Conservation (phyloP, 2,113 vertebrate genomes). For the Anser cygnoides region DNA sequence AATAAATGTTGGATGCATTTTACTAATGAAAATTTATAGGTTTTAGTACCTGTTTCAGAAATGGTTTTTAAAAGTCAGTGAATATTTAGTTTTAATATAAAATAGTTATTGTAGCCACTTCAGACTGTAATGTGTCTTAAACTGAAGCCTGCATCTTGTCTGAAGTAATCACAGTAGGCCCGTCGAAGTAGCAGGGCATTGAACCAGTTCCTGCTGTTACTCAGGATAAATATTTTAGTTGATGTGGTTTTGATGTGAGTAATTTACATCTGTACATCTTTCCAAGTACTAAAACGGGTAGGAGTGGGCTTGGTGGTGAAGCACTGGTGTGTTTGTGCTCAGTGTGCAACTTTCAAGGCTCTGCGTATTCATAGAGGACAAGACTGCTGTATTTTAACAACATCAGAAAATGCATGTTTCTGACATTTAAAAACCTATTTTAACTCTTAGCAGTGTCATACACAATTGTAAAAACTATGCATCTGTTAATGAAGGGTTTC, state of each 20-base stretch:
- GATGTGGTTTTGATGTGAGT: neutral
- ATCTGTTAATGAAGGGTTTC: neutral
- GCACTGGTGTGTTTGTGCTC: neutral
- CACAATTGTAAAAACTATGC: neutral
- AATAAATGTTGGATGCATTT: neutral
- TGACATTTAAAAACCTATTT: neutral
- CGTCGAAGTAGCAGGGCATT: neutral
- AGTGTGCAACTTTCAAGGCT: neutral
- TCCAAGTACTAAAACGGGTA: neutral
- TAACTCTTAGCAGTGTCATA: neutral
- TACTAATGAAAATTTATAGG: neutral
- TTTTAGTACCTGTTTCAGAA: neutral
- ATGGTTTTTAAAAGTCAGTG: neutral
- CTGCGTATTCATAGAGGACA: accelerated
- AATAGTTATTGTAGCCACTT: neutral
- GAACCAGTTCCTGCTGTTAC: neutral
- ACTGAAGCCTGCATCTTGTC: neutral
- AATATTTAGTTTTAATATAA: neutral
- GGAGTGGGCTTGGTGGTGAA: neutral
- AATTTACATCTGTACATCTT: neutral
- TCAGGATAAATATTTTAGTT: neutral
- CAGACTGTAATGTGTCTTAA: neutral
- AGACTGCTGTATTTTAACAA: neutral
- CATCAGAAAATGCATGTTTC: neutral
- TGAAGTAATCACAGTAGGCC: neutral